Base-by-base conservation (phyloP, 2,113 vertebrate species). In the Callocephalon fimbriatum region DNA sequence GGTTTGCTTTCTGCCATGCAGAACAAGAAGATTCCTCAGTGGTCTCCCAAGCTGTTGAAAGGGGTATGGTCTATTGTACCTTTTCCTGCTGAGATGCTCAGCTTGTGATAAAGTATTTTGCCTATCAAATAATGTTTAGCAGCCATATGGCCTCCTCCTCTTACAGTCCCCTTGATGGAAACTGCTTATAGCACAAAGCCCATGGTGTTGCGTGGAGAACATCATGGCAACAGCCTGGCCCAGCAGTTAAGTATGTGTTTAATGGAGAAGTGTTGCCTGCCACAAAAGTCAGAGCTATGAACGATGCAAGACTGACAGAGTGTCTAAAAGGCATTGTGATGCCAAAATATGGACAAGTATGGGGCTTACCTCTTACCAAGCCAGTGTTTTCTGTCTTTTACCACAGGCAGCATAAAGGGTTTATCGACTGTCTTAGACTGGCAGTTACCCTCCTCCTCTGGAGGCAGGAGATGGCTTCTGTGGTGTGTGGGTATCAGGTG, bases 281-380 rank as follows among this genome's bases (percentile, higher is more conserved):
- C 7, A 9, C 45, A 26, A 3, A 35, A 10, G 45, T 3, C 21
- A 10, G 19, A 8, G 47, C 45, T 6, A 12, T 1, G 12, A 5
- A 12, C 4, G 0, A 20, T 11, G 40, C 35, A 4, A 3, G 40
- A 13, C 38, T 8, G 61, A 13, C n/a, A 3, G 40, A 1, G n/a
- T 1, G 17, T 45, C 44, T 5, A 2, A 15, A 42, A 16, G 32
- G 8, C 48, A 7, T 7, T 0, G 1, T 10, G 17, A 4, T 42
- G 48, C 13, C 23, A 5, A 17, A 45, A 15, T 15, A 5, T 3
- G 47, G 47, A 6, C 20, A 12, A 5, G 16, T 5, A 3, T 4
- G 47, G 14, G 37, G 22, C 29, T 35, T 8, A 4, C 13, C 31
- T 56, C 66, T 23, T 12, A 3, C 16, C 9, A 5, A 42, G n/a